Evolutionary conservation across 2,888 invertebrate genomes (phyloP).

Genomic region (Siphlonurus alternatus): DNA sequence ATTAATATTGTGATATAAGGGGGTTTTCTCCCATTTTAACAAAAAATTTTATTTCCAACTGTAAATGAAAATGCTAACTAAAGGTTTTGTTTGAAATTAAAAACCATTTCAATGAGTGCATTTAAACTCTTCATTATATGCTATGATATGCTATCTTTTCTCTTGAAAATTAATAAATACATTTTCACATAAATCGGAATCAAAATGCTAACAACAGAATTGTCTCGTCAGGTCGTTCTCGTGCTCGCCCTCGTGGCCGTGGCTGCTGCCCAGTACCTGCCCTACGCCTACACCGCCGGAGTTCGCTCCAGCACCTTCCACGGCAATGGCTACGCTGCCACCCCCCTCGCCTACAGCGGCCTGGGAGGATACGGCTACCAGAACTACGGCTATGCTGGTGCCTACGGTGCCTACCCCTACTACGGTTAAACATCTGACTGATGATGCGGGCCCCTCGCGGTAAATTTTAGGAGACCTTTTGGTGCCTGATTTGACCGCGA

Average conservation of each 20-base stretch:
- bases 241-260: constrained; percentile 1
- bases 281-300: not conserved
- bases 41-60: too few relatives aligned
- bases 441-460: too few relatives aligned
- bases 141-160: too few relatives aligned
- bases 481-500: too few relatives aligned
- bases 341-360: not conserved
- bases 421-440: not conserved
- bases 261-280: constrained; percentile 2
- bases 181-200: not conserved
- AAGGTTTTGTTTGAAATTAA: not conserved
- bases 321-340: not conserved
- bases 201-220: not conserved
- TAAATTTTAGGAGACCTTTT: too few relatives aligned
- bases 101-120: too few relatives aligned
- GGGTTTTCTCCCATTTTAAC: too few relatives aligned
- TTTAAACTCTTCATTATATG: too few relatives aligned
- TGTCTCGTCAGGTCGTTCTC: not conserved
- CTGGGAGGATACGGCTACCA: not conserved
- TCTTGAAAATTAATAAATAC: too few relatives aligned
- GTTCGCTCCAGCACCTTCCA: not conserved
- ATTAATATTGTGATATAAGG: too few relatives aligned
- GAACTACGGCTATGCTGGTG: not conserved
- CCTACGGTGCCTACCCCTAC: constrained; percentile 1
- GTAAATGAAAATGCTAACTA: not conserved